phyloP scores from a whole-genome alignment of 2,888 invertebrate species.

The Dryobotodes eremita region DNA sequence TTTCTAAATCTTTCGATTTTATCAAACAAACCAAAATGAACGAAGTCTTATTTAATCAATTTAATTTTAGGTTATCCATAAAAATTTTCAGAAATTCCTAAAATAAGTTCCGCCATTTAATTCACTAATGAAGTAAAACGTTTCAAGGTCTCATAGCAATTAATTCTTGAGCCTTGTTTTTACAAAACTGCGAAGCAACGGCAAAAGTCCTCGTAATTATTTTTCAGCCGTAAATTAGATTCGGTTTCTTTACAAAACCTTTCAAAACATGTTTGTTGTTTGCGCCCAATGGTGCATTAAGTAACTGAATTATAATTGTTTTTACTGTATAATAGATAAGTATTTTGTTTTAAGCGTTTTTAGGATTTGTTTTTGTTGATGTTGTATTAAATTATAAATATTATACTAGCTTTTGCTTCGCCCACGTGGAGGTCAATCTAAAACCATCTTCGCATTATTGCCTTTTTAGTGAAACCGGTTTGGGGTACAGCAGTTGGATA shows the following conservation, averaged over 20 bases:
- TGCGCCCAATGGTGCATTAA: constrained; percentile 29
- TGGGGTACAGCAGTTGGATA: no score
- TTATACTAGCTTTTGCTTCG: no score
- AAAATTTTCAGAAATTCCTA: not conserved
- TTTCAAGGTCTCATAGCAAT: constrained; percentile 45
- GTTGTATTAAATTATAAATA: not conserved
- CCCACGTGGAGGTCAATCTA: no score
- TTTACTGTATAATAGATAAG: constrained; percentile 1
- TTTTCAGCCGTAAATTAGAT: constrained; percentile 43
- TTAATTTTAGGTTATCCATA: not conserved
- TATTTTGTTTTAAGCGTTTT: not conserved
- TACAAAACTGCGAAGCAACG: constrained; percentile 32
- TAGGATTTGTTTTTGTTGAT: not conserved
- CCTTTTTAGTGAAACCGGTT: no score
- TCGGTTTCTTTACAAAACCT: constrained; percentile 35
- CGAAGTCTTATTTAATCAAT: no score
- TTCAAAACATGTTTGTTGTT: constrained; percentile 65
- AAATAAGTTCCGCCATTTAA: constrained; percentile 27
- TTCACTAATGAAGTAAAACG: constrained; percentile 44
- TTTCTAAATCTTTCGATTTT: not conserved
- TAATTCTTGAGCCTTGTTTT: constrained; percentile 58
- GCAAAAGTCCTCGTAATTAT: constrained; percentile 35
- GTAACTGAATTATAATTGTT: constrained; percentile 26
- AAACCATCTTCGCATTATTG: no score
- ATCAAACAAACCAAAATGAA: not conserved